A percentile compares a stretch with the other conserved stretches of the same genome.
These are phyloP conservation scores for Hexactinellida sp. DNA, from an alignment of 37 sponge, comb jelly and placozoan species.

Conservation along the genomic window DNA sequence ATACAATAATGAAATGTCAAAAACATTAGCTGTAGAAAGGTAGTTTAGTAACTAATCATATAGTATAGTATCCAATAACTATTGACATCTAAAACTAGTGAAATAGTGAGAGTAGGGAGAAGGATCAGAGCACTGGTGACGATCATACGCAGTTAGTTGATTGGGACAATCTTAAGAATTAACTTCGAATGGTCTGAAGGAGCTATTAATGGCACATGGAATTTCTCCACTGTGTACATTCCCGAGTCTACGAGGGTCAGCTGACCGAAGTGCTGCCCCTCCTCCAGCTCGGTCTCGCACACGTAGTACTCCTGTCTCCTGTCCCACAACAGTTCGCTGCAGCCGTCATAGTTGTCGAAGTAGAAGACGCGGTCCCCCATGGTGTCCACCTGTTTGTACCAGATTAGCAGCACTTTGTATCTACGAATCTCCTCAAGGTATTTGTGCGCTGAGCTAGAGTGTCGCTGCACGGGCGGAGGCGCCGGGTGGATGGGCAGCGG, in stretches of 20 bases:
- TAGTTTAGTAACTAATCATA: too few relatives aligned
- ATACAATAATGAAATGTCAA: too few relatives aligned
- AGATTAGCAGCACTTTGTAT: not conserved
- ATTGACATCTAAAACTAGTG: too few relatives aligned
- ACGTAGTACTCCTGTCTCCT: not conserved
- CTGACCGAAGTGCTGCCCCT: not conserved
- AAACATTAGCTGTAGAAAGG: too few relatives aligned
- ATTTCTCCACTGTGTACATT: not conserved
- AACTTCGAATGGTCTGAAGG: not conserved
- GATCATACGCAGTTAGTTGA: too few relatives aligned
- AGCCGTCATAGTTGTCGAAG: not conserved
- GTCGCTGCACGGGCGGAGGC: too few relatives aligned
- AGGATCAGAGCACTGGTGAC: too few relatives aligned
- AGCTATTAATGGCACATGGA: not conserved
- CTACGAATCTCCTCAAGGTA: not conserved
- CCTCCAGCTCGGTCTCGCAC: not conserved
- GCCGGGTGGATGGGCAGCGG: too few relatives aligned
- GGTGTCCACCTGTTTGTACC: not conserved
- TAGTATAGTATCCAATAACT: too few relatives aligned
- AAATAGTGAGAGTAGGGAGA: too few relatives aligned
- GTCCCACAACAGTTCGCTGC: not conserved
- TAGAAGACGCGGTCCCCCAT: not conserved
- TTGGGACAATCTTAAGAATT: not conserved
- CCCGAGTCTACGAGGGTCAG: not conserved
- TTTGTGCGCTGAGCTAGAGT: too few relatives aligned